Conservation (phyloP, 1,140 invertebrate genomes). For the Euschistus heros region DNA sequence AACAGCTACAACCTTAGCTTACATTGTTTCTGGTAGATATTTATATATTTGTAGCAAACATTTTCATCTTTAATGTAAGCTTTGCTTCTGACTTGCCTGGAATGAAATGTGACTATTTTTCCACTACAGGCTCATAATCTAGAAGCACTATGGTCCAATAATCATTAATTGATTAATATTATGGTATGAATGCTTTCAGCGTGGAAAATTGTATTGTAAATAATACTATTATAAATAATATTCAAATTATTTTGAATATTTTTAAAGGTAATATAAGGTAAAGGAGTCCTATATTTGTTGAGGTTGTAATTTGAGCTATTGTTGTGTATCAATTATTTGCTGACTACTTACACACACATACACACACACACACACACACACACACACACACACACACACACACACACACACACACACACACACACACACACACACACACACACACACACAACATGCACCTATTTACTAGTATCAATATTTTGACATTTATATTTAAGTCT, state of each 20-base stretch:
- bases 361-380: no score
- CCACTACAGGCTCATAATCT: background rate
- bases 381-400: no score
- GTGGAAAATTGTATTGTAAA: slow-evolving; percentile 9
- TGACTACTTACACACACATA: no score
- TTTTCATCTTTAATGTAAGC: background rate
- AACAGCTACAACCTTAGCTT: slow-evolving; percentile 22
- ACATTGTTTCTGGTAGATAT: slow-evolving; percentile 9
- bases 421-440: no score
- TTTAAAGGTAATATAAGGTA: slow-evolving; percentile 14
- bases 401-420: no score
- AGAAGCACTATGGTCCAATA: background rate
- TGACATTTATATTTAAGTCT: no score
- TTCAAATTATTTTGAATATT: slow-evolving; percentile 19
- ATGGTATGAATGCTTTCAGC: slow-evolving; percentile 9
- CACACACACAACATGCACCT: no score
- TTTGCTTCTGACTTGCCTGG: slow-evolving; percentile 9
- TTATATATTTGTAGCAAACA: background rate
- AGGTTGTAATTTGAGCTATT: slow-evolving; percentile 10
- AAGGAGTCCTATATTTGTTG: slow-evolving; percentile 24
- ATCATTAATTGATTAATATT: slow-evolving; percentile 3
- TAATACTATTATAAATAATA: slow-evolving; percentile 7
- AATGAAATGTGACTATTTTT: background rate
- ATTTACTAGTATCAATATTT: no score
- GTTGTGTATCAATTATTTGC: no score